phyloP scores from a whole-genome alignment of 1,140 invertebrate species.

The Macrocentrus cingulum region DNA sequence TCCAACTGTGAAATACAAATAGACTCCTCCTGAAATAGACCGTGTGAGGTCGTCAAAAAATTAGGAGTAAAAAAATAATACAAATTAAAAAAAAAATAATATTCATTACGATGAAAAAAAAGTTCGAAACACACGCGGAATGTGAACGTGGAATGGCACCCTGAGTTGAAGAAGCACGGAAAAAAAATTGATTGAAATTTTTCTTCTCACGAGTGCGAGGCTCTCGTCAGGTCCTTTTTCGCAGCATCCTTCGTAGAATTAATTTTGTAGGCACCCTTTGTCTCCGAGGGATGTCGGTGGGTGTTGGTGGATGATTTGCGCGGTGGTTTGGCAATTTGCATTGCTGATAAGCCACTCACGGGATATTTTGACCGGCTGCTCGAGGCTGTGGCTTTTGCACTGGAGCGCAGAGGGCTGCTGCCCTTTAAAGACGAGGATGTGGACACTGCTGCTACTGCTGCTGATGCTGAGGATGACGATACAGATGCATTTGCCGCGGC shows the following conservation, averaged over 20 bases:
- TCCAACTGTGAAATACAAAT: background rate
- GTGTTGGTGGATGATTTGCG: slow-evolving; percentile 61
- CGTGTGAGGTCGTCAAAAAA: slow-evolving; percentile 3
- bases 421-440: too few species aligned
- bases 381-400: slow-evolving; percentile 37
- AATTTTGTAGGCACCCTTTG: slow-evolving; percentile 33
- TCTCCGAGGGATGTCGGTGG: slow-evolving; percentile 64
- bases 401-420: too few species aligned
- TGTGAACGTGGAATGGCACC: slow-evolving; percentile 43
- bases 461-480: slow-evolving; percentile 36
- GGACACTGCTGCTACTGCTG: too few species aligned
- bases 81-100: slow-evolving; percentile 13
- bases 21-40: too few species aligned
- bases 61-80: background rate
- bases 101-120: background rate
- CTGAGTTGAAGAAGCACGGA: slow-evolving; percentile 53
- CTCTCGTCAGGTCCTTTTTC: slow-evolving; percentile 47
- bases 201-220: slow-evolving; percentile 45
- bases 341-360: slow-evolving; percentile 64
- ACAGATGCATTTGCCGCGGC: slow-evolving; percentile 33
- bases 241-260: slow-evolving; percentile 27
- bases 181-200: slow-evolving; percentile 11
- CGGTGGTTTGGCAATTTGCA: slow-evolving; percentile 61
- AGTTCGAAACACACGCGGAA: too few species aligned
- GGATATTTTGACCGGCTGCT: slow-evolving; percentile 61